A percentile compares a stretch with the other conserved stretches of the same genome.
These are phyloP conservation scores for Hirudinaria manillensis DNA, from an alignment of 2,888 invertebrate genomes.

Conservation along the genomic window DNA sequence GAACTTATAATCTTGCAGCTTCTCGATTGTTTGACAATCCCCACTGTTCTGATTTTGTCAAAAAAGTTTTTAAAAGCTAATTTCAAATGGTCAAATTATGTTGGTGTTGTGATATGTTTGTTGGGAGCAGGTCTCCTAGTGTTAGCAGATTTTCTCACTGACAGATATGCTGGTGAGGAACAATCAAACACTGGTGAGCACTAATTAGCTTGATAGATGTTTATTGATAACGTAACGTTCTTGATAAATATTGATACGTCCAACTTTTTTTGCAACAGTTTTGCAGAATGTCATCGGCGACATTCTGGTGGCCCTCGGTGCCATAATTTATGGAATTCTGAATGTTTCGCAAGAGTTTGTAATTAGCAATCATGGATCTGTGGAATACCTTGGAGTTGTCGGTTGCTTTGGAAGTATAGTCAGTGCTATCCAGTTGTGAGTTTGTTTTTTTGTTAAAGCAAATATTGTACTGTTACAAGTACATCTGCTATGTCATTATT, in stretches of 20 bases:
- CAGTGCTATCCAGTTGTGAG: slow-evolving; percentile 72
- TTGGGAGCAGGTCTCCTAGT: slow-evolving; percentile 77
- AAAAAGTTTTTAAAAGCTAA: slow-evolving; percentile 71
- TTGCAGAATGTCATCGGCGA: slow-evolving; percentile 75
- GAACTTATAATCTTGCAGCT: slow-evolving; percentile 61
- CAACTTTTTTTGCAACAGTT: slow-evolving; percentile 57
- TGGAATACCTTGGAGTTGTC: slow-evolving; percentile 74
- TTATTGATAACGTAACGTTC: too few relatives aligned
- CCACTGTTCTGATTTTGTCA: slow-evolving; percentile 71
- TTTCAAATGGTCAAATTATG: slow-evolving; percentile 69
- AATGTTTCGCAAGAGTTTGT: slow-evolving; percentile 75
- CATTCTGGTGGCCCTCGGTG: slow-evolving; percentile 72
- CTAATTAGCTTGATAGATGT: not conserved
- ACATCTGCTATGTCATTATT: slow-evolving; percentile 29
- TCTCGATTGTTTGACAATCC: slow-evolving; percentile 77
- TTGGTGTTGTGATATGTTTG: slow-evolving; percentile 72
- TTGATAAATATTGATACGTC: too few relatives aligned
- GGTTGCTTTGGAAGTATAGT: slow-evolving; percentile 74
- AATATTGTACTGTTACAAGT: not conserved
- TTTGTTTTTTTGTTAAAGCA: slow-evolving; percentile 41
- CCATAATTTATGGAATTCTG: slow-evolving; percentile 71
- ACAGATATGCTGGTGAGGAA: slow-evolving; percentile 25
- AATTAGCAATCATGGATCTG: slow-evolving; percentile 69
- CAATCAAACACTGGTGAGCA: not conserved
- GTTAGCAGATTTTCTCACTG: slow-evolving; percentile 69